A percentile compares a stretch with the other conserved stretches of the same genome.
These are phyloP conservation scores for Eclectus roratus DNA, from an alignment of 2,113 vertebrate species.

Conservation along the genomic window DNA sequence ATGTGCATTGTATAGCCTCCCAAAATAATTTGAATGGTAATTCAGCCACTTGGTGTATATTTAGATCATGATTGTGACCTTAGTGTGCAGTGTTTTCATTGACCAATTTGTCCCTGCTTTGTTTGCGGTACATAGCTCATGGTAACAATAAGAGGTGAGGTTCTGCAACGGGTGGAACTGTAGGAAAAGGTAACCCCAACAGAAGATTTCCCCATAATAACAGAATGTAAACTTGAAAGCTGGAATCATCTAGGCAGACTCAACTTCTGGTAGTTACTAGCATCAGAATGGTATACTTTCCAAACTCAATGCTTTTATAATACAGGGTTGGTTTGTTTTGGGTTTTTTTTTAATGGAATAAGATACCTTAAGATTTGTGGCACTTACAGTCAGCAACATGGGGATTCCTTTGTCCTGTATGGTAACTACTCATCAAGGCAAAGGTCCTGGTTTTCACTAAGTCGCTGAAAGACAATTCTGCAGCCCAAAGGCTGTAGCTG, in stretches of 20 bases:
- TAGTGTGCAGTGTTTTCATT: background rate
- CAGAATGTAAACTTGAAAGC: background rate
- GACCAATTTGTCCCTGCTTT: background rate
- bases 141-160: background rate
- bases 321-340: background rate
- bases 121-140: background rate
- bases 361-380: background rate
- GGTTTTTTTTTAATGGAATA: background rate
- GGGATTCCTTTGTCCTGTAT: background rate
- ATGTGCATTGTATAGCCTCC: background rate
- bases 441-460: background rate
- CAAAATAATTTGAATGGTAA: background rate
- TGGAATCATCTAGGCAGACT: background rate
- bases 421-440: background rate
- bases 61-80: background rate
- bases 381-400: background rate
- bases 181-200: background rate
- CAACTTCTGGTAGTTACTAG: background rate
- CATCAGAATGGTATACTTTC: background rate
- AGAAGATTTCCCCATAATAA: background rate
- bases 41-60: background rate
- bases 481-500: background rate
- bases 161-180: background rate
- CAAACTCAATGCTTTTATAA: background rate
- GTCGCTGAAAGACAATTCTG: background rate